phyloP scores from a whole-genome alignment of 2,113 vertebrate species.

The Ophthalmotilapia sp. region DNA sequence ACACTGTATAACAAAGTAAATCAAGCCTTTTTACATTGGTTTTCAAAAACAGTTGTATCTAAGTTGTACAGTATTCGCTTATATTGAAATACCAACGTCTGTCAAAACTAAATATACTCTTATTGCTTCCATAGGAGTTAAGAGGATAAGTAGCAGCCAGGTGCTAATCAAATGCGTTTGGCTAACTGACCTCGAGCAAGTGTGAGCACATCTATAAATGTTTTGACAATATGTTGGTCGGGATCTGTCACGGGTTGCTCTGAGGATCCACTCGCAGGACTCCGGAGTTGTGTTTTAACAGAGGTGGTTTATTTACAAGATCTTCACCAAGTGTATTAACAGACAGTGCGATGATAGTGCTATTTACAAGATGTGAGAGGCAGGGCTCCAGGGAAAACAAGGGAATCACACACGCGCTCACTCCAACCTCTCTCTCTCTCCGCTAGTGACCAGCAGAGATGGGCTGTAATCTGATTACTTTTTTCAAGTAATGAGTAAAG shows the following conservation, averaged over 20 bases:
- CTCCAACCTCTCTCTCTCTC: too few relatives aligned
- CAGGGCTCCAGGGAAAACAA: too few relatives aligned
- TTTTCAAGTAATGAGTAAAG: too few relatives aligned
- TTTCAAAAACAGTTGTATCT: neutral
- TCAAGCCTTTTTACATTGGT: neutral
- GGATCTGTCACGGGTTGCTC: neutral
- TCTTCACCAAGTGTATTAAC: too few relatives aligned
- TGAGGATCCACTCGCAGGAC: too few relatives aligned
- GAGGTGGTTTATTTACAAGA: too few relatives aligned
- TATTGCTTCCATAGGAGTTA: neutral
- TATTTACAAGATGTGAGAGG: too few relatives aligned
- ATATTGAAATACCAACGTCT: neutral
- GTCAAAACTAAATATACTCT: neutral
- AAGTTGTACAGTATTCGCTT: neutral
- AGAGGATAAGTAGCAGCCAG: fast-evolving
- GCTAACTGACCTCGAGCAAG: neutral
- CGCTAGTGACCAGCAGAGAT: too few relatives aligned
- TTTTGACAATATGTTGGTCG: neutral
- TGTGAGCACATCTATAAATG: neutral
- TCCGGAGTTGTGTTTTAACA: too few relatives aligned
- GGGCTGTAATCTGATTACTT: too few relatives aligned
- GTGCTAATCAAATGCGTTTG: neutral
- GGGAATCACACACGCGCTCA: too few relatives aligned
- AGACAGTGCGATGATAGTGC: too few relatives aligned
- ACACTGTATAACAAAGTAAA: neutral